Conservation (phyloP, 2,113 vertebrate genomes). For the Thymallus thymallus region DNA sequence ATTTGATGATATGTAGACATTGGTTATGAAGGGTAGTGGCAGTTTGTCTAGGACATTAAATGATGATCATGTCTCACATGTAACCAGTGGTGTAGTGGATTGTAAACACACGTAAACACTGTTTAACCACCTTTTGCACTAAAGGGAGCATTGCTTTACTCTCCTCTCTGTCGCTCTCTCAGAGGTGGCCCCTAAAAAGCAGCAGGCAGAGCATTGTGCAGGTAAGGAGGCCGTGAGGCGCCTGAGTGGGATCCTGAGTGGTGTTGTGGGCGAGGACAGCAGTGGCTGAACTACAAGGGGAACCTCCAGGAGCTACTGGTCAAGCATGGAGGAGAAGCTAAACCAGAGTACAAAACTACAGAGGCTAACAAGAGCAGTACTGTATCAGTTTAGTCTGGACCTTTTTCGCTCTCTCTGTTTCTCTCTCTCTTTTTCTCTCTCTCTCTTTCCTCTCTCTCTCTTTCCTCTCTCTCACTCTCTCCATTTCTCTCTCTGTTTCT, state of each 20-base stretch:
- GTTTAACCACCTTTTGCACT: no score
- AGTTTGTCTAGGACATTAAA: background rate
- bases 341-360: background rate
- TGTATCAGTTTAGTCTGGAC: background rate
- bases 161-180: background rate
- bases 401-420: background rate
- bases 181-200: slow-evolving; percentile 24
- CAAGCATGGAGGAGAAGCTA: background rate
- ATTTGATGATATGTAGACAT: no score
- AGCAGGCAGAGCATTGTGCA: slow-evolving; percentile 29
- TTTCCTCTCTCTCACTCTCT: background rate
- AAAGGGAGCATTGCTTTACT: background rate
- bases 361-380: background rate
- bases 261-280: background rate
- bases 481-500: no score
- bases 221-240: slow-evolving; percentile 30
- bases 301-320: slow-evolving; percentile 17
- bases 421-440: background rate
- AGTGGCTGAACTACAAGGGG: slow-evolving; percentile 16
- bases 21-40: background rate
- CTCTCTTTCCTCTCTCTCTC: background rate
- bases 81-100: no score
- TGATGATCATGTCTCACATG: background rate
- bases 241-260: slow-evolving; percentile 15
- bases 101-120: no score